A percentile compares a stretch with the other conserved stretches of the same genome.
Evolutionary conservation across 2,113 vertebrate species (phyloP).

Genomic region (Siphamia tubifer): DNA sequence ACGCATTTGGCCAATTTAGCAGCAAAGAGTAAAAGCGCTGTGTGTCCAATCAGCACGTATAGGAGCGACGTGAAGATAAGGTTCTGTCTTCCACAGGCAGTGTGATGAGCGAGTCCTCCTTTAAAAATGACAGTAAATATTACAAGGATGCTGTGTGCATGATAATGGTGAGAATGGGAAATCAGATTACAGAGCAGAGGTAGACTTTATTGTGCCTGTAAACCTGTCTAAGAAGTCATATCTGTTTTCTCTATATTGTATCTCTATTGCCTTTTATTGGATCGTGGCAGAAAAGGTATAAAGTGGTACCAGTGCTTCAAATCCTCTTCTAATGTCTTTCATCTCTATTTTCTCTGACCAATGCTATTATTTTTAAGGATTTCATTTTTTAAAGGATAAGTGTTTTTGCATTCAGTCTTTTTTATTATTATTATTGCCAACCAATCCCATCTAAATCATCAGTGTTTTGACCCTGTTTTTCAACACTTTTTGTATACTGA

Average conservation of each 20-base stretch:
- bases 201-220: constrained; percentile 6
- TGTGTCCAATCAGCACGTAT: constrained; percentile 12
- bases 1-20: constrained; percentile 1
- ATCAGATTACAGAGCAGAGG: constrained; percentile 16
- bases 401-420: too few species aligned
- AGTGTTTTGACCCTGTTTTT: too few species aligned
- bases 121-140: constrained; percentile 40
- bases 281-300: constrained; percentile 6
- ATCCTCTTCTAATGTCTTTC: neutral
- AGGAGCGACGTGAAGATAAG: neutral
- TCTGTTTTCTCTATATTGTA: neutral
- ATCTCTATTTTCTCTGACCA: neutral
- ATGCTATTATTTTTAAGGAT: too few species aligned
- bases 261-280: neutral
- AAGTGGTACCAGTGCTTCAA: neutral
- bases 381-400: too few species aligned
- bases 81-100: neutral
- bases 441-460: too few species aligned
- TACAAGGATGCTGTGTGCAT: constrained; percentile 20
- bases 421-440: too few species aligned
- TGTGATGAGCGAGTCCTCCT: neutral
- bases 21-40: neutral
- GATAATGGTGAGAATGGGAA: constrained; percentile 8
- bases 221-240: neutral
- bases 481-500: too few species aligned